phyloP scores from a whole-genome alignment of 2,797 vertebrate species.

The Myripristis jacobus region DNA sequence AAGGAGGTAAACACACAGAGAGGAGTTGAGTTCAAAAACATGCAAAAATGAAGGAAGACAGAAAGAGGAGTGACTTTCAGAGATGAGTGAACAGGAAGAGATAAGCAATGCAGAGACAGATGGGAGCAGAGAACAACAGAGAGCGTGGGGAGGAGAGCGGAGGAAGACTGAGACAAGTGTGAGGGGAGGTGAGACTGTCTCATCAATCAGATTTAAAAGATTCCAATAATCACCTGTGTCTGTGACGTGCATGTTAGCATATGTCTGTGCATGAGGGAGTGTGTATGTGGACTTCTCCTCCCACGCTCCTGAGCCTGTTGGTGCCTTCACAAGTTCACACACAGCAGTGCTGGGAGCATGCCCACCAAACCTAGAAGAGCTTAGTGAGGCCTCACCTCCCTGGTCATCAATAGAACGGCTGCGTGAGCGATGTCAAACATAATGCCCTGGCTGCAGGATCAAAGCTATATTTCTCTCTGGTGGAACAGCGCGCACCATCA shows the following conservation, averaged over 20 bases:
- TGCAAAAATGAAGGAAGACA: neutral
- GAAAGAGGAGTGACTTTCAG: neutral
- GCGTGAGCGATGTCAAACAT: slow-evolving; percentile 63
- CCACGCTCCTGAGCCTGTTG: slow-evolving; percentile 30
- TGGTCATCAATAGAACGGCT: slow-evolving; percentile 47
- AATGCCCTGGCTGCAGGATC: slow-evolving; percentile 39
- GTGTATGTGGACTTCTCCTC: slow-evolving; percentile 15
- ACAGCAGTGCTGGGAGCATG: slow-evolving; percentile 33
- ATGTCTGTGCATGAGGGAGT: slow-evolving; percentile 8
- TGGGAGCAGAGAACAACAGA: neutral
- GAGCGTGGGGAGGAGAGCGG: neutral
- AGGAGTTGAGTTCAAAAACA: neutral
- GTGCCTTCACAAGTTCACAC: slow-evolving; percentile 46
- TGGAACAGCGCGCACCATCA: slow-evolving; percentile 37
- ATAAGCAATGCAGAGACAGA: slow-evolving; percentile 27
- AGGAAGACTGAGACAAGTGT: neutral
- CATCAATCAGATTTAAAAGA: slow-evolving; percentile 10
- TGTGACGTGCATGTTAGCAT: neutral
- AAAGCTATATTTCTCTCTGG: slow-evolving; percentile 57
- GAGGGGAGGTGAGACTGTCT: neutral
- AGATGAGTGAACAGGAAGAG: slow-evolving; percentile 30
- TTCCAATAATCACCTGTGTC: slow-evolving; percentile 3
- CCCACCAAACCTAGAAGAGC: slow-evolving; percentile 39
- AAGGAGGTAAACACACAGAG: neutral
- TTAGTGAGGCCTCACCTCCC: slow-evolving; percentile 39